Evolutionary conservation across 2,797 vertebrate species (phyloP), one percentile per base, ranked within the genome.

Genomic region (Sebastiscus albofasciatus): DNA sequence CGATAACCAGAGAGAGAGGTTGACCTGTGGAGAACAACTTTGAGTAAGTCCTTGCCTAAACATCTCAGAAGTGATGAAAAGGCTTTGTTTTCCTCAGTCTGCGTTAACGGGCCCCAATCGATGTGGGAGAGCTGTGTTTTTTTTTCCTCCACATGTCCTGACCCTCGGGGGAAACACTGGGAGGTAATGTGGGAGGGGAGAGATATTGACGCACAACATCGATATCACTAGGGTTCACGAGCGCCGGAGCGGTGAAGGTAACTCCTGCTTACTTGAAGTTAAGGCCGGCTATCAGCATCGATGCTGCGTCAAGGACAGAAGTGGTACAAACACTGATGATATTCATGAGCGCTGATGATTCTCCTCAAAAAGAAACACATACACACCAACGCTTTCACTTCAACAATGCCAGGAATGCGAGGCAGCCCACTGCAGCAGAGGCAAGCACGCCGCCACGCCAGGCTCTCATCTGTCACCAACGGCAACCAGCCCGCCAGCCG

Each of bases 1-100:
- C 8, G 49, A 82, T 74, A 79, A 82, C 9, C 67, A 49, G 54
- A 66, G 66, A 84, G 66, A 85, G 49, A 68, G 58, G 79, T 61
- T 83, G 88, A 90, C 87, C 82, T 60, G 67, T 52, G 78, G 24
- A 67, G 54, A 83, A 79, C 76, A 81, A 75, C 77, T 87, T 80
- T 79, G 78, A 87, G 66, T 72, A 61, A 90, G 83, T 88, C 86
- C 77, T 89, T 85, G 85, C 82, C 64, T 90, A 89, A 92, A 92
- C 90, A 86, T 89, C 88, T 85, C 79, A 74, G 87, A 88, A 42
- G 77, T 94, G 89, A 90, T 91, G 78, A 90, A 82, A 93, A 94
- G 85, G 56, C 86, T 89, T 93, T 93, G 91, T 94, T 93, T 94
- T 93, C 87, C 89, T 87, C 85, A 77, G 88, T 71, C 59, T 34